Conservation (phyloP, 2,113 vertebrate species). For the Pangasianodon hypophthalmus region DNA sequence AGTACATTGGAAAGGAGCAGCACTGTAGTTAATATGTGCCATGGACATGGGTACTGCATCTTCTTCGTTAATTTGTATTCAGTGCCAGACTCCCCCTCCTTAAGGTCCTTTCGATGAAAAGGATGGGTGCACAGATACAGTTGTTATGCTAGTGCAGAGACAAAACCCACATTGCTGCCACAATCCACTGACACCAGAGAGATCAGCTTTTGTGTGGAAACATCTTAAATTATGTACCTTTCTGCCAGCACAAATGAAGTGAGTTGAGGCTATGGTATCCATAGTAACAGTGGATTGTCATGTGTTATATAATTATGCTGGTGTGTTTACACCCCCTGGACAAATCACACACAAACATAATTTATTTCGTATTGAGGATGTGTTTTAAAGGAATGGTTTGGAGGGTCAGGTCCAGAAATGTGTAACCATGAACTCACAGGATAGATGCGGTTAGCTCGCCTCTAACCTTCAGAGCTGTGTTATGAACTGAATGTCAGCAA, state of each 20-base stretch:
- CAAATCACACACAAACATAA: conserved; percentile 49
- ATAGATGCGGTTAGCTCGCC: not conserved
- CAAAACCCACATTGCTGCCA: conserved; percentile 31
- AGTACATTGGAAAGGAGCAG: conserved; percentile 25
- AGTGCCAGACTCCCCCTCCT: not conserved
- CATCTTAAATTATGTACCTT: conserved; percentile 57
- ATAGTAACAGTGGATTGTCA: conserved; percentile 73
- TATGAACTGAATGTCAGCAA: not conserved
- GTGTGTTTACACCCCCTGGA: conserved; percentile 67
- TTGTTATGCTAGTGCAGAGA: conserved; percentile 5
- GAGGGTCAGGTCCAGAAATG: conserved; percentile 7
- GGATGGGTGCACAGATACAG: conserved; percentile 12
- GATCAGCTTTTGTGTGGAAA: conserved; percentile 44
- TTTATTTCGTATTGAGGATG: conserved; percentile 56
- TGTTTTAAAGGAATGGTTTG: conserved; percentile 37
- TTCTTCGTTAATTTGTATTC: conserved; percentile 18
- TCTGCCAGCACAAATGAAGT: conserved; percentile 54
- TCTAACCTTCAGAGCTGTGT: not conserved
- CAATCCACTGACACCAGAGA: conserved; percentile 28
- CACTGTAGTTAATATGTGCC: not conserved
- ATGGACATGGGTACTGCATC: conserved; percentile 31
- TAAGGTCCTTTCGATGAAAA: conserved; percentile 35
- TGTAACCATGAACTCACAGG: not conserved
- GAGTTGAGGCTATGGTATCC: conserved; percentile 66
- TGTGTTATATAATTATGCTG: conserved; percentile 68